phyloP scores from a whole-genome alignment of 2,113 vertebrate genomes.

The Ailuropoda melanoleuca region DNA sequence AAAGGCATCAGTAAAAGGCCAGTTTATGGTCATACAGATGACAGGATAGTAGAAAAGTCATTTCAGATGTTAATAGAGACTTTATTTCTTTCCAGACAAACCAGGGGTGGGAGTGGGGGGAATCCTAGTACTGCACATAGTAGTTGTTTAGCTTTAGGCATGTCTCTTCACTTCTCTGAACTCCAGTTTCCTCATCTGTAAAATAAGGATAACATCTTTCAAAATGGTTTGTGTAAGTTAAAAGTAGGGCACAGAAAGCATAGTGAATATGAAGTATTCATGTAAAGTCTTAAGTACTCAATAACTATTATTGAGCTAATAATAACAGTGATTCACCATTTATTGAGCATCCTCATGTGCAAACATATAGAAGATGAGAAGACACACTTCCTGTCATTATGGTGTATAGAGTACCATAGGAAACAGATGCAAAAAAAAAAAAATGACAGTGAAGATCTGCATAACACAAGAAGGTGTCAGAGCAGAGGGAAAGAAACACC shows the following conservation, averaged over 20 bases:
- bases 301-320: conserved; percentile 13
- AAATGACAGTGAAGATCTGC: not conserved
- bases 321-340: not conserved
- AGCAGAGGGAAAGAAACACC: not conserved
- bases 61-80: not conserved
- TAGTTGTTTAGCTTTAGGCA: conserved; percentile 30
- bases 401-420: not conserved
- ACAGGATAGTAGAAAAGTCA: not conserved
- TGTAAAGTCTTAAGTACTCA: not conserved
- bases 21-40: not conserved
- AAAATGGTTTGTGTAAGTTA: not conserved
- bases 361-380: conserved; percentile 22
- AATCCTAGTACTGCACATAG: not conserved
- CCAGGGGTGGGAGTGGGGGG: not conserved
- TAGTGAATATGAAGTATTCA: not conserved
- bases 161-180: not conserved
- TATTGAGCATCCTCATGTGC: not conserved
- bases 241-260: not conserved
- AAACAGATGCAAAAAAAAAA: not conserved
- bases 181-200: not conserved
- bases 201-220: not conserved
- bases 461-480: not conserved
- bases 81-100: not conserved
- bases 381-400: not conserved
- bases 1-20: not conserved